Evolutionary conservation across 2,888 invertebrate genomes (phyloP), one percentile per base, ranked within the genome.

Genomic region (Hermaeophaga mercurialis): DNA sequence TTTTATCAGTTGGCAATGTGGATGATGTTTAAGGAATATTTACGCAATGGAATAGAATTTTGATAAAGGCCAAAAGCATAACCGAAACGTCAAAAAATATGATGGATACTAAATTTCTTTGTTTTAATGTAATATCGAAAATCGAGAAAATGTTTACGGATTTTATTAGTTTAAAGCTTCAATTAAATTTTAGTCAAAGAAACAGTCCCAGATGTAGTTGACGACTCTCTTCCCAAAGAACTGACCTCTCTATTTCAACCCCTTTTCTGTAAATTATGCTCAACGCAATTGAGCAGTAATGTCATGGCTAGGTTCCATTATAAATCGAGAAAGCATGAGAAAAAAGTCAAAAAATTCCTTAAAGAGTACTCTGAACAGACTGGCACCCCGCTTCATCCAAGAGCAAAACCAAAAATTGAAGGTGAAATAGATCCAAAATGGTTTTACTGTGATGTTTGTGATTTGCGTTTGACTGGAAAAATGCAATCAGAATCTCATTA

Each of bases 401-500:
- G 73, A 53, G 73, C 71, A 2, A 69, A 61, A 15, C 15, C 60
- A 12, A 66, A 63, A 50, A 46, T 36, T 18, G 65, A 64, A 46
- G 68, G 65, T n/a, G 69, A 70, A n/a, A 58, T 66, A 8, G 68
- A 77, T 65, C 75, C 76, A 4, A 66, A 61, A 55, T 72, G 75
- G 68, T 76, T 77, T 56, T 79, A 80, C 62, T 85, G 85, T 65
- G 80, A 81, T 17, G 65, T 80, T 0, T 86, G 86, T 66, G 82
- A 84, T 65, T 70, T 86, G 26, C 77, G 80, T 1, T 75, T 86
- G 49, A 84, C 84, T 2, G 84, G 85, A 1, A 74, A 78, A 14
- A 74, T 81, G 6, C 85, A 85, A 68, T 85, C 85, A 0, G 80
- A 81, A 43, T 85, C 85, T 63, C 86, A 86, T 72, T 85, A 82